A percentile compares a stretch with the other conserved stretches of the same genome.
These are phyloP conservation scores for Drosophila orena DNA, from an alignment of 1,140 invertebrate genomes.

Conservation along the genomic window DNA sequence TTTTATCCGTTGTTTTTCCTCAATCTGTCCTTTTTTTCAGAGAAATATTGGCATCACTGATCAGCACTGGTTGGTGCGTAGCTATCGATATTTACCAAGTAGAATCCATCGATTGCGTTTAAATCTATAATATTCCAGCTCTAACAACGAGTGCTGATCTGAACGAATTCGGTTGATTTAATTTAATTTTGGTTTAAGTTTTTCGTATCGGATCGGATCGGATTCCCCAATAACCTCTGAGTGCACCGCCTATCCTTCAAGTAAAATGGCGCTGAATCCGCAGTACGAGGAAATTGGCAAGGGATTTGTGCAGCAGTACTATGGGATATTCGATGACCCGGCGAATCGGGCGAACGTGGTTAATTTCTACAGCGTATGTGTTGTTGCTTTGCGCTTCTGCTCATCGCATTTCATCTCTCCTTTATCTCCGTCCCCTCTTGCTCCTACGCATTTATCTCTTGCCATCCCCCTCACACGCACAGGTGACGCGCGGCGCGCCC, in stretches of 20 bases:
- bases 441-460: slow-evolving; percentile 7
- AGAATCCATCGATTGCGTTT: background rate
- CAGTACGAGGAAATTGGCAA: slow-evolving; percentile 96
- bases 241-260: slow-evolving; percentile 18
- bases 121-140: background rate
- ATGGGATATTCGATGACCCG: slow-evolving; percentile 95
- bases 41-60: too few relatives aligned
- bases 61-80: too few relatives aligned
- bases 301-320: slow-evolving; percentile 97
- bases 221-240: background rate
- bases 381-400: background rate
- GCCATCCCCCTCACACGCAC: slow-evolving; percentile 28
- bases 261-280: slow-evolving; percentile 93
- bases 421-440: background rate
- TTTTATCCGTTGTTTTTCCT: too few relatives aligned
- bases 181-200: background rate
- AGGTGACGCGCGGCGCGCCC: slow-evolving; percentile 60
- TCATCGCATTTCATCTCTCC: background rate
- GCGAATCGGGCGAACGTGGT: slow-evolving; percentile 91
- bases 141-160: background rate
- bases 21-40: too few relatives aligned
- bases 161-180: background rate
- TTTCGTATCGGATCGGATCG: slow-evolving; percentile 3
- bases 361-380: slow-evolving; percentile 97
- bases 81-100: too few relatives aligned